Percentiles rank a stretch among this genome's conserved stretches.
These are phyloP conservation scores for Catharus ustulatus DNA, from an alignment of 2,797 vertebrate genomes.

Conservation along the genomic window DNA sequence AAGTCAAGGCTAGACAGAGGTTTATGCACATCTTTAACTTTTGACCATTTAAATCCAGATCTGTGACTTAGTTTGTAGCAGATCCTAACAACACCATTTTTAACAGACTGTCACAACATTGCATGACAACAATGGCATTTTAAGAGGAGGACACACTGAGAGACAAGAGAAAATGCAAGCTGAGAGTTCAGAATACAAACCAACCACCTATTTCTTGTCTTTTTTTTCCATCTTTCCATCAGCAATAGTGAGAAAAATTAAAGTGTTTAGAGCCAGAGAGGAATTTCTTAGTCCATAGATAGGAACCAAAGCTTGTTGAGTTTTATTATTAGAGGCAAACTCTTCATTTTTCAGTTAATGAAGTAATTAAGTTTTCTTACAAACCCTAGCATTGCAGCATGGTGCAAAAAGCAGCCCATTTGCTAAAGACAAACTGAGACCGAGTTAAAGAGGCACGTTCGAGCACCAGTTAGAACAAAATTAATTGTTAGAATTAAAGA, in stretches of 20 bases:
- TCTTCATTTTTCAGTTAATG: slow-evolving; percentile 77
- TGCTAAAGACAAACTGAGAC: slow-evolving; percentile 71
- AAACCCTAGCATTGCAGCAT: slow-evolving; percentile 56
- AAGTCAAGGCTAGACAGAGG: background rate
- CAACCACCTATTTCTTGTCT: slow-evolving; percentile 50
- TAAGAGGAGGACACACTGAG: slow-evolving; percentile 36
- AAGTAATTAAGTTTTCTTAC: slow-evolving; percentile 58
- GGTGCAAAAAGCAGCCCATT: slow-evolving; percentile 70
- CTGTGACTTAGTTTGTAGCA: background rate
- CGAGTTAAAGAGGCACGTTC: slow-evolving; percentile 62
- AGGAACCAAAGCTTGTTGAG: slow-evolving; percentile 42
- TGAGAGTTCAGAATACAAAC: slow-evolving; percentile 57
- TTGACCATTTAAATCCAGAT: slow-evolving; percentile 2
- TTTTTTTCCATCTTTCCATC: slow-evolving; percentile 54
- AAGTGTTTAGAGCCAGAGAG: slow-evolving; percentile 64
- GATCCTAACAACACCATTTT: background rate
- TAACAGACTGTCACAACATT: slow-evolving; percentile 19
- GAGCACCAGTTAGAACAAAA: slow-evolving; percentile 66
- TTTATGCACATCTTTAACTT: slow-evolving; percentile 23
- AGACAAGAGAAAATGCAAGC: slow-evolving; percentile 50
- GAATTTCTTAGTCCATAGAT: slow-evolving; percentile 63
- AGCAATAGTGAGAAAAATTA: slow-evolving; percentile 59
- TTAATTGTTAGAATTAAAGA: slow-evolving; percentile 73
- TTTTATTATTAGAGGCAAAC: slow-evolving; percentile 74
- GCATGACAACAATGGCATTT: slow-evolving; percentile 45